phyloP scores from a whole-genome alignment of 2,888 invertebrate species.

The Thelaira solivaga region DNA sequence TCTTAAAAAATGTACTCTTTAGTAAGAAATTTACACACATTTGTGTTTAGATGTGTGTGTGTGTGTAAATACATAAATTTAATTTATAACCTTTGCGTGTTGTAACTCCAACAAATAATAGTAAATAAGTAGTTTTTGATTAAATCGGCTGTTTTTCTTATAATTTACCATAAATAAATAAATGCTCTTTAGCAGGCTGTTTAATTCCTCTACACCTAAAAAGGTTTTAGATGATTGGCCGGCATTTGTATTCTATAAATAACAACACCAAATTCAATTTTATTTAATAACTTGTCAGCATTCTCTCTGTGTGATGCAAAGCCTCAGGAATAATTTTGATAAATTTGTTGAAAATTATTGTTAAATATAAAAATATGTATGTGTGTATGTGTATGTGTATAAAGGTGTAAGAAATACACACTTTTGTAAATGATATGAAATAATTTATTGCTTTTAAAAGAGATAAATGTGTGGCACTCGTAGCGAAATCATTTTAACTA shows the following conservation, averaged over 20 bases:
- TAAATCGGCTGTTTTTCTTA: not conserved
- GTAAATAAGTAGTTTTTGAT: not conserved
- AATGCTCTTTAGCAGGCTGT: not conserved
- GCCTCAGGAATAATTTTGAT: constrained; percentile 30
- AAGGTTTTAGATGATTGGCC: constrained; percentile 19
- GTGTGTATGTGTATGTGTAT: too few species aligned
- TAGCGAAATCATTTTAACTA: not conserved
- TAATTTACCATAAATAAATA: not conserved
- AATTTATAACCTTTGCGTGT: constrained; percentile 49
- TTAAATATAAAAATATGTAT: not conserved
- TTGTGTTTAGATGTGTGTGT: not conserved
- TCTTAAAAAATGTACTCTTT: too few species aligned
- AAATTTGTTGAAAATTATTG: constrained; percentile 29
- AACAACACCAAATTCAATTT: too few species aligned
- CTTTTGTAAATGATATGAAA: not conserved
- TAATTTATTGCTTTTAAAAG: constrained; percentile 23
- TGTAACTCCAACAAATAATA: not conserved
- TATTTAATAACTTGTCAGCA: too few species aligned
- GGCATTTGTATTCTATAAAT: too few species aligned
- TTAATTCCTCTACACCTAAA: not conserved
- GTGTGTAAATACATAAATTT: constrained; percentile 7
- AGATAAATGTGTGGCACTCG: not conserved
- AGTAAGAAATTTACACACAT: too few species aligned
- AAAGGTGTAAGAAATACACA: not conserved
- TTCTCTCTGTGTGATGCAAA: too few species aligned